Evolutionary conservation across 2,888 invertebrate species (phyloP).

Genomic region (Unio pictorum): DNA sequence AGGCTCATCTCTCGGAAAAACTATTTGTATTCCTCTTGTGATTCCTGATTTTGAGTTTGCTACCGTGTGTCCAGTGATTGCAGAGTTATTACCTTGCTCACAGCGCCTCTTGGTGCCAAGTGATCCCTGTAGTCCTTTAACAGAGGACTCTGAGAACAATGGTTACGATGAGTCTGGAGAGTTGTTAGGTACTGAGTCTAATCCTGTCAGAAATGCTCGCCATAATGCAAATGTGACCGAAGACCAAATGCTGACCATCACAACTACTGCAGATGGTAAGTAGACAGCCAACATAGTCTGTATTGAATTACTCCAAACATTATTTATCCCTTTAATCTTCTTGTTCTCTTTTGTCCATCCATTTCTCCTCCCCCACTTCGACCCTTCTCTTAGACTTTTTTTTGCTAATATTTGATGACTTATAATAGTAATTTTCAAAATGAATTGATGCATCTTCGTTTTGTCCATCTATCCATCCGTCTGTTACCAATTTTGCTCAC

Average conservation of each 20-base stretch:
- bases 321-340: not conserved
- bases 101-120: slow-evolving; percentile 8
- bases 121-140: slow-evolving; percentile 77
- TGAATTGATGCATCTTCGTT: too few relatives aligned
- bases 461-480: too few relatives aligned
- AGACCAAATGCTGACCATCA: slow-evolving; percentile 17
- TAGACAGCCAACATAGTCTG: too few relatives aligned
- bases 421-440: too few relatives aligned
- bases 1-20: slow-evolving; percentile 13
- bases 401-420: too few relatives aligned
- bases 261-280: slow-evolving; percentile 18
- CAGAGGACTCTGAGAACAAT: slow-evolving; percentile 15
- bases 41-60: slow-evolving; percentile 89
- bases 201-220: not conserved
- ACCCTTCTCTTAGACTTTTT: too few relatives aligned
- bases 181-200: not conserved
- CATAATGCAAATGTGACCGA: not conserved
- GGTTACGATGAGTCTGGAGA: slow-evolving; percentile 17
- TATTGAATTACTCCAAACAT: too few relatives aligned
- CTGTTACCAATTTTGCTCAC: too few relatives aligned
- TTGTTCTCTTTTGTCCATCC: not conserved
- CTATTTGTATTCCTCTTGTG: slow-evolving; percentile 77
- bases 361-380: too few relatives aligned
- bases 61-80: slow-evolving; percentile 76
- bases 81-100: slow-evolving; percentile 32